Percentiles rank a stretch among this genome's conserved stretches.
Evolutionary conservation across 2,888 invertebrate genomes (phyloP).

Genomic region (Habroteleia sp.): DNA sequence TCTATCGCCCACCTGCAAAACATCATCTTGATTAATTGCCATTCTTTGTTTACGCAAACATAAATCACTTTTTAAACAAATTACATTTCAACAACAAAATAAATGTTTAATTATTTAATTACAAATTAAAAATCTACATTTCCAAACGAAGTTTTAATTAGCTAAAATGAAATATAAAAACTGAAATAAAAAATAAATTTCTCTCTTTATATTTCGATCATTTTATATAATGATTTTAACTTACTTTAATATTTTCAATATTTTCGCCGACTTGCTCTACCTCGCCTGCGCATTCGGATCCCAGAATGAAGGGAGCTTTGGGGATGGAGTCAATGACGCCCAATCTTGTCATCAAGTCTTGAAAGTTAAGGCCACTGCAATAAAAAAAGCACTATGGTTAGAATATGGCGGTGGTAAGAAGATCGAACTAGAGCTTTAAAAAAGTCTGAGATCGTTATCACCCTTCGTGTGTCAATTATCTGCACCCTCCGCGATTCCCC

Average conservation of each 20-base stretch:
- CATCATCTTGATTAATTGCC: slow-evolving; percentile 14
- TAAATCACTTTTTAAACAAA: no score
- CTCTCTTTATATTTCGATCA: no score
- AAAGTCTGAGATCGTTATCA: slow-evolving; percentile 30
- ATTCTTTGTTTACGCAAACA: no score
- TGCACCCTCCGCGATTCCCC: slow-evolving; percentile 8
- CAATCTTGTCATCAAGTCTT: slow-evolving; percentile 93
- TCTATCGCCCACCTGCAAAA: slow-evolving; percentile 87
- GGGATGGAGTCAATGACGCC: slow-evolving; percentile 93
- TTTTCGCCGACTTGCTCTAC: slow-evolving; percentile 90
- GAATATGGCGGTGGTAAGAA: not conserved
- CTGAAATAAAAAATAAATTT: no score
- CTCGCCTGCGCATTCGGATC: slow-evolving; percentile 93
- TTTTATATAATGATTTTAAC: slow-evolving; percentile 66
- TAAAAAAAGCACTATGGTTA: slow-evolving; percentile 54
- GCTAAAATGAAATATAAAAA: no score
- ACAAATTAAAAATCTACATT: no score
- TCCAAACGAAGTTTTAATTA: no score
- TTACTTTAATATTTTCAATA: slow-evolving; percentile 89
- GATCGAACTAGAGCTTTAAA: slow-evolving; percentile 7
- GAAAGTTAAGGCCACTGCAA: slow-evolving; percentile 93
- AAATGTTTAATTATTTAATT: no score
- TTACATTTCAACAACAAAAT: no score
- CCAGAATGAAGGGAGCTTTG: slow-evolving; percentile 94
- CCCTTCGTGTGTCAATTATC: slow-evolving; percentile 40